These are phyloP conservation scores for Neostethus bicornis DNA, from an alignment of 2,797 vertebrate species.

Conservation along the genomic window DNA sequence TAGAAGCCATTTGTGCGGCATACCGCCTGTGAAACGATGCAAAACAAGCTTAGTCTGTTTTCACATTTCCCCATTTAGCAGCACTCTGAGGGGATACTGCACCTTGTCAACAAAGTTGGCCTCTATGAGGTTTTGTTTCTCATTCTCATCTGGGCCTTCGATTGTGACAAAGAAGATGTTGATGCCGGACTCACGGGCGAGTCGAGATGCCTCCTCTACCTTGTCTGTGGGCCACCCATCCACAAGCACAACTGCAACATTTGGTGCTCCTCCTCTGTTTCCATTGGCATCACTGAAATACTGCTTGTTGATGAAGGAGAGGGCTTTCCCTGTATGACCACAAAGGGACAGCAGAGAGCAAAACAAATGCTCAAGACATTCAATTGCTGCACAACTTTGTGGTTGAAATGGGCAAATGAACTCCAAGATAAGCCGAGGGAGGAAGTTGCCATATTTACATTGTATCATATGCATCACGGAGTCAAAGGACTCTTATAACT, in stretches of 20 bases:
- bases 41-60: conserved; percentile 11
- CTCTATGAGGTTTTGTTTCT: conserved; percentile 89
- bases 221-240: conserved; percentile 97
- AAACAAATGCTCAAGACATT: conserved; percentile 16
- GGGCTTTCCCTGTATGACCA: conserved; percentile 87
- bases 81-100: conserved; percentile 14
- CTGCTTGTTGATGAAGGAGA: conserved; percentile 91
- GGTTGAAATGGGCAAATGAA: conserved; percentile 7
- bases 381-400: neutral
- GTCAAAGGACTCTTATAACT: conserved; percentile 9
- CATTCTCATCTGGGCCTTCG: conserved; percentile 89
- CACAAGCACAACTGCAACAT: conserved; percentile 92
- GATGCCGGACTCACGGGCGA: conserved; percentile 95
- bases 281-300: conserved; percentile 93
- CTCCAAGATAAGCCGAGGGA: neutral
- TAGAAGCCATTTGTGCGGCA: conserved; percentile 93
- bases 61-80: no score
- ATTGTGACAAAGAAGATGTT: conserved; percentile 98
- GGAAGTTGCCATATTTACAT: neutral
- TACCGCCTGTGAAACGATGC: conserved; percentile 83
- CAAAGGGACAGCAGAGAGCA: conserved; percentile 62
- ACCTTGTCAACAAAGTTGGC: conserved; percentile 96
- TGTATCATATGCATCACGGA: neutral
- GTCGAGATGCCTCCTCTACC: conserved; percentile 91
- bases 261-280: conserved; percentile 90